phyloP scores from a whole-genome alignment of 2,888 invertebrate genomes.

The Erebia palarica region DNA sequence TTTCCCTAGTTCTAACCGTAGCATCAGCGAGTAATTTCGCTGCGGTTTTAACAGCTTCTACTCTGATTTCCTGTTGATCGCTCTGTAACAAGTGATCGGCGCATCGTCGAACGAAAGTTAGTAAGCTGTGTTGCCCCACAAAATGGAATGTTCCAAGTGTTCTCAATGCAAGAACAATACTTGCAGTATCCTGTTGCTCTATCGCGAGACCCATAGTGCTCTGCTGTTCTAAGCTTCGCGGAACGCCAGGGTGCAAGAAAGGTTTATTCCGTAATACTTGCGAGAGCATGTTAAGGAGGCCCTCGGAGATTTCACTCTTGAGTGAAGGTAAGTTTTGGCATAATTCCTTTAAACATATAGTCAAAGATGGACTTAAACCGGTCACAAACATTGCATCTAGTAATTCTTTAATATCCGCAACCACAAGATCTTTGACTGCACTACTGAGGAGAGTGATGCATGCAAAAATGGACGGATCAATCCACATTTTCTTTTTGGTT shows the following conservation, averaged over 20 bases:
- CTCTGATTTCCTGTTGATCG: slow-evolving; percentile 92
- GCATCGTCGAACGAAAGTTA: slow-evolving; percentile 96
- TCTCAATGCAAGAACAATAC: slow-evolving; percentile 94
- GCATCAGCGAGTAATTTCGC: slow-evolving; percentile 94
- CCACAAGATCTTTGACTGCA: slow-evolving; percentile 91
- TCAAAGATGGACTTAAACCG: slow-evolving; percentile 94
- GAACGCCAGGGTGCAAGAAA: slow-evolving; percentile 90
- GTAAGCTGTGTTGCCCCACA: slow-evolving; percentile 92
- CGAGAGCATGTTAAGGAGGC: slow-evolving; percentile 94
- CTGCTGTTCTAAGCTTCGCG: slow-evolving; percentile 83
- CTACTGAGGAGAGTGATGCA: slow-evolving; percentile 96
- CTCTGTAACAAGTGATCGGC: slow-evolving; percentile 95
- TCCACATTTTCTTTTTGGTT: slow-evolving; percentile 87
- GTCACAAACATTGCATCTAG: slow-evolving; percentile 96
- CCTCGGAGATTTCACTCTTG: slow-evolving; percentile 95
- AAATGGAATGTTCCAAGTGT: slow-evolving; percentile 96
- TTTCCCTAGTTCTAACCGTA: slow-evolving; percentile 83
- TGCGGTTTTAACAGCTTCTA: slow-evolving; percentile 97
- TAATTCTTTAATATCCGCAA: slow-evolving; percentile 90
- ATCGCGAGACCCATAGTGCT: slow-evolving; percentile 70
- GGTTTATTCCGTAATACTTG: slow-evolving; percentile 95
- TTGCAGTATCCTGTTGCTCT: slow-evolving; percentile 88
- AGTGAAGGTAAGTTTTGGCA: slow-evolving; percentile 93
- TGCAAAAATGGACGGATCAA: slow-evolving; percentile 95
- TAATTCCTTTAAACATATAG: slow-evolving; percentile 94